These are phyloP conservation scores for Euleptes europaea DNA, from an alignment of 2,113 vertebrate species.

Conservation along the genomic window DNA sequence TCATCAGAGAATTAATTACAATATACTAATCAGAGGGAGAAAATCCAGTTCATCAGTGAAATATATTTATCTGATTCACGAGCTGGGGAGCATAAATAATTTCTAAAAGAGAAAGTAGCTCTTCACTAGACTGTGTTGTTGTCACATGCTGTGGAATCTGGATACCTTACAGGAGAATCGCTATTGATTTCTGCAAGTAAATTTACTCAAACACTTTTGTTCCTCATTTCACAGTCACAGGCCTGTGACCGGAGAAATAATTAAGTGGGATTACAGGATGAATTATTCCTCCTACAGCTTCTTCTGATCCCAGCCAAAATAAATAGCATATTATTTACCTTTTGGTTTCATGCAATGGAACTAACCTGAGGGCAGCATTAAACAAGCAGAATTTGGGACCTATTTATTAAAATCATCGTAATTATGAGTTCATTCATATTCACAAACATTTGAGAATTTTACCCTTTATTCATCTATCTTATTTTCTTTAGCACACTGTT, in stretches of 20 bases:
- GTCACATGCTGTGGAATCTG: accelerated
- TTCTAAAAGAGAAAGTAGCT: background rate
- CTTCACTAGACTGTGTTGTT: accelerated
- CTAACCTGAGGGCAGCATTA: background rate
- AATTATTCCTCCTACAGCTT: background rate
- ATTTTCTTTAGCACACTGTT: too few species aligned
- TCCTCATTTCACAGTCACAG: background rate
- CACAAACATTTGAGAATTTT: background rate
- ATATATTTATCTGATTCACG: background rate
- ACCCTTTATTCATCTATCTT: background rate
- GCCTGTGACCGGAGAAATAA: background rate
- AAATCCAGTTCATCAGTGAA: slow-evolving; percentile 23
- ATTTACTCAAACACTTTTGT: accelerated
- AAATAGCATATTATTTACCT: background rate
- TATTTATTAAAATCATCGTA: background rate
- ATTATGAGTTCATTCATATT: background rate
- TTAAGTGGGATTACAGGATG: background rate
- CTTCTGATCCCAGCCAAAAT: background rate
- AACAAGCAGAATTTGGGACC: background rate
- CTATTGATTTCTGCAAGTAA: background rate
- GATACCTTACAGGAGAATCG: background rate
- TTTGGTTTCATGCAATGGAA: background rate
- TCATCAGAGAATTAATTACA: slow-evolving; percentile 69
- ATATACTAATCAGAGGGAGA: slow-evolving; percentile 41
- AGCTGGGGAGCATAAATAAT: background rate